Conservation (phyloP, 1,140 invertebrate genomes). For the Trichonephila inaurata region DNA sequence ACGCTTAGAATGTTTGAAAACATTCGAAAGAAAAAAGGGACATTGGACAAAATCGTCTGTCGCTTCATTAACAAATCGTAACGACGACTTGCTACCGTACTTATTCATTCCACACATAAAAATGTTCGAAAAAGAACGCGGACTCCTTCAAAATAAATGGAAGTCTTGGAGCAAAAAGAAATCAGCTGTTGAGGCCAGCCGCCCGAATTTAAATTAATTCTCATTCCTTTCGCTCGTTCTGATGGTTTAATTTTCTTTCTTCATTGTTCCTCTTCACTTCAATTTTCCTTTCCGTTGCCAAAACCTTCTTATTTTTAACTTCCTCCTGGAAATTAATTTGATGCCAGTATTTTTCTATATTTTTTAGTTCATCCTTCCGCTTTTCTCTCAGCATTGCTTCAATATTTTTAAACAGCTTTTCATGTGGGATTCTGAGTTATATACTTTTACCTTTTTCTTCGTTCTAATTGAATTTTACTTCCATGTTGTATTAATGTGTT, state of each 20-base stretch:
- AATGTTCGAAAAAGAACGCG: not conserved
- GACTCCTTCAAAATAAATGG: constrained; percentile 15
- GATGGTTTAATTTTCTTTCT: constrained; percentile 58
- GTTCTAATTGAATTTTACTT: constrained; percentile 52
- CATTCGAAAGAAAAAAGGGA: not conserved
- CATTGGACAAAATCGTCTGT: not conserved
- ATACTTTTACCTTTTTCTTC: not conserved
- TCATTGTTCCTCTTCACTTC: constrained; percentile 18
- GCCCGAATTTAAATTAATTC: constrained; percentile 68
- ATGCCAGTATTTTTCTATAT: constrained; percentile 5
- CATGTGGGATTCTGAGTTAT: not conserved
- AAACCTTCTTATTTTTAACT: constrained; percentile 26
- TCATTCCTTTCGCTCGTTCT: constrained; percentile 36
- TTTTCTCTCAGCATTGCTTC: constrained; percentile 11
- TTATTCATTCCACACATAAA: not conserved
- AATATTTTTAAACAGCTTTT: constrained; percentile 44
- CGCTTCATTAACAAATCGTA: constrained; percentile 54
- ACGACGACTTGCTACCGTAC: constrained; percentile 10
- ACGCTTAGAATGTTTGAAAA: constrained; percentile 18
- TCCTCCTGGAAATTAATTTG: constrained; percentile 52
- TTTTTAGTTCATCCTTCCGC: constrained; percentile 10
- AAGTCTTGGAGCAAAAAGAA: constrained; percentile 48
- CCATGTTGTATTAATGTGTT: not conserved
- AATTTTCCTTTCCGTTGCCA: constrained; percentile 34
- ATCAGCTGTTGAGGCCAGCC: constrained; percentile 23